Percentiles rank a stretch among this genome's conserved stretches.
Evolutionary conservation across 2,113 vertebrate species (phyloP).

Genomic region (Bos taurus): DNA sequence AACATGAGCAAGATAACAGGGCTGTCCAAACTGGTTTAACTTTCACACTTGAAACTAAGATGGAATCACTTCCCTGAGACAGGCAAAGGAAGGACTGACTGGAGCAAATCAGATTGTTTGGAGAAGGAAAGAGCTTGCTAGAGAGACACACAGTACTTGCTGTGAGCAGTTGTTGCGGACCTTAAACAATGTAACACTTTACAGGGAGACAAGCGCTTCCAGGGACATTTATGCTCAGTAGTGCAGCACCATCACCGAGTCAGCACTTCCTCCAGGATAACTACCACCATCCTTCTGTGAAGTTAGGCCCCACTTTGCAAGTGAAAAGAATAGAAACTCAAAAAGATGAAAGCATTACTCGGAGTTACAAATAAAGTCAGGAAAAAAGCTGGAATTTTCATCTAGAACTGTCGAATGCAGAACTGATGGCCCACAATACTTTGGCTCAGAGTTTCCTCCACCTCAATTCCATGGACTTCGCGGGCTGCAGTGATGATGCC

Average conservation of each 20-base stretch:
- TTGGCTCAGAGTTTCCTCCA: not conserved
- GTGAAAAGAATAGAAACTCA: not conserved
- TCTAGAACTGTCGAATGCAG: not conserved
- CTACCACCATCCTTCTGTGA: not conserved
- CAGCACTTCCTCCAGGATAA: not conserved
- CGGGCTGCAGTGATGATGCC: no score
- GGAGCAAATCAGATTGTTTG: not conserved
- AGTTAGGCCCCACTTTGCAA: not conserved
- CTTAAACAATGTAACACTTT: not conserved
- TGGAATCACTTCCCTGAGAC: not conserved
- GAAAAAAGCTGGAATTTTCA: not conserved
- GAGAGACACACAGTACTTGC: not conserved
- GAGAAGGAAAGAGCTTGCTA: not conserved
- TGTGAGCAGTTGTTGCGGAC: not conserved
- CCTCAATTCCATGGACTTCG: not conserved
- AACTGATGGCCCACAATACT: not conserved
- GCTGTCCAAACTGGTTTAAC: not conserved
- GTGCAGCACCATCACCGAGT: not conserved
- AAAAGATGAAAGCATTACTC: not conserved
- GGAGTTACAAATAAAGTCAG: not conserved
- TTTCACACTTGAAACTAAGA: not conserved
- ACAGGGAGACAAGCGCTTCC: not conserved
- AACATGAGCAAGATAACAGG: not conserved
- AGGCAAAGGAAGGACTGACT: not conserved
- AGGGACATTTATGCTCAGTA: accelerated